Conservation (phyloP, 2,797 vertebrate species). For the Parambassis ranga region DNA sequence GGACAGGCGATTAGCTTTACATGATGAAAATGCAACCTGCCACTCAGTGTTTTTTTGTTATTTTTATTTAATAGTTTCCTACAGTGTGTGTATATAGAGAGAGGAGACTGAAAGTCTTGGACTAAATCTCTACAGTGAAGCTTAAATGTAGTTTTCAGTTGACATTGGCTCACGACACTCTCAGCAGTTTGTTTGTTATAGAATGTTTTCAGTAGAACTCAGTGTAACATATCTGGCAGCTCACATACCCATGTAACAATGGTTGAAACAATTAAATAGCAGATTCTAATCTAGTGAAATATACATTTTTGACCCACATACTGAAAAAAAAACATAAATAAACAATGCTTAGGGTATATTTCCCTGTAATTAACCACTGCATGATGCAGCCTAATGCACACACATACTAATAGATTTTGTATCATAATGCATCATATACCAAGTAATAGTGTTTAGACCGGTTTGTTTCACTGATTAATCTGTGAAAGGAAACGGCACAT, state of each 20-base stretch:
- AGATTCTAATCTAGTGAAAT: background rate
- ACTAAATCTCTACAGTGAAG: background rate
- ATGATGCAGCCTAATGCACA: no score
- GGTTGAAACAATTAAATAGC: background rate
- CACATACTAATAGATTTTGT: no score
- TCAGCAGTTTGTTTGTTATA: background rate
- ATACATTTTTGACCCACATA: background rate
- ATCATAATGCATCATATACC: no score
- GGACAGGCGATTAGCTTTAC: slow-evolving; percentile 4
- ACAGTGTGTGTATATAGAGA: background rate
- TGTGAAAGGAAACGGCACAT: background rate
- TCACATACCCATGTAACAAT: background rate
- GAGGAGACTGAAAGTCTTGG: background rate
- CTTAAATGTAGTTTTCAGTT: background rate
- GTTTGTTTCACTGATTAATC: background rate
- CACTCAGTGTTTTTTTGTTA: background rate
- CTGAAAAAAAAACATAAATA: background rate
- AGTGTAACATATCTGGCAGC: background rate
- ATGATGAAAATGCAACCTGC: background rate
- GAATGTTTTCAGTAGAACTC: background rate
- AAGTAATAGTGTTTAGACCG: no score
- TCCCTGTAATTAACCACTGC: no score
- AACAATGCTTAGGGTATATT: no score
- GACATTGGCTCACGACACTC: background rate
- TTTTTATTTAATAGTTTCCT: background rate